Conservation (phyloP, 1,140 invertebrate genomes). For the Charaxes varanes region DNA sequence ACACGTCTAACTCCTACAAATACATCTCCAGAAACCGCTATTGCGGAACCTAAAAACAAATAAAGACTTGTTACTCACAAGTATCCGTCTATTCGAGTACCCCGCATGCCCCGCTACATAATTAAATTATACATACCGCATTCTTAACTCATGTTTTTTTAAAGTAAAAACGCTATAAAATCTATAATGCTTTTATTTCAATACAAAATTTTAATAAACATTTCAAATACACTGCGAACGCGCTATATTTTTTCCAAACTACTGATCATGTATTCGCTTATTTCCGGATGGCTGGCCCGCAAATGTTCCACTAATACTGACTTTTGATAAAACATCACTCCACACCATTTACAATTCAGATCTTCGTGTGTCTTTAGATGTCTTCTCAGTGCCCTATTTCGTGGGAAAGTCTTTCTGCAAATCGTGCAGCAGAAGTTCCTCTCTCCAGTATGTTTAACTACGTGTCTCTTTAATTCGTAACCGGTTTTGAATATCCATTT, state of each 20-base stretch:
- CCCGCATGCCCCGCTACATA: no score
- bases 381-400: constrained; percentile 45
- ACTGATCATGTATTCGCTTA: constrained; percentile 23
- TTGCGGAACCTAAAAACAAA: constrained; percentile 65
- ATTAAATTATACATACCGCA: no score
- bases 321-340: constrained; percentile 34
- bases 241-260: constrained; percentile 10
- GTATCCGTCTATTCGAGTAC: no score
- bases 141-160: no score
- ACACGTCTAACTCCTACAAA: constrained; percentile 30
- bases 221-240: no score
- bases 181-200: constrained; percentile 6
- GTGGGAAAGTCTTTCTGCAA: constrained; percentile 60
- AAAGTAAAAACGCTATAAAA: constrained; percentile 2
- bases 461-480: constrained; percentile 55
- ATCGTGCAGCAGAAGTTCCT: constrained; percentile 52
- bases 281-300: constrained; percentile 29
- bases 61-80: constrained; percentile 34
- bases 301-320: constrained; percentile 28
- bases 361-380: constrained; percentile 52
- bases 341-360: constrained; percentile 43
- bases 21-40: constrained; percentile 30
- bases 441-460: constrained; percentile 53
- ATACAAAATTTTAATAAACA: no score
- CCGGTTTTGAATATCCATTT: constrained; percentile 54